Evolutionary conservation across 1,140 invertebrate species (phyloP), one percentile per base, ranked within the genome.

Genomic region (Cataglyphis hispanica): DNA sequence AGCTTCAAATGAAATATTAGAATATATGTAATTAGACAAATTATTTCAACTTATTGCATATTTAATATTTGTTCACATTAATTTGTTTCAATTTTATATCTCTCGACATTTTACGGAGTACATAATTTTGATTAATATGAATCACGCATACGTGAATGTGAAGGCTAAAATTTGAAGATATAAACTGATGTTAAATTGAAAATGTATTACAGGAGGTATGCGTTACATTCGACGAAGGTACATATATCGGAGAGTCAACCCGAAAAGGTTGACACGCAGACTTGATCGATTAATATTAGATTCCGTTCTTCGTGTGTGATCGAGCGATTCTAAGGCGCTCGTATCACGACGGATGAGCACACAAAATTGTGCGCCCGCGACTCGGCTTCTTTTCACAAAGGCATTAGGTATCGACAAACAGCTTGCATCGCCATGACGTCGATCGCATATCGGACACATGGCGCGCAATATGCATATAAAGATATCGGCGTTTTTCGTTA

Each of bases 371-470:
- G 78, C 77, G 37, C 6, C 22, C 66, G 46, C 66, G 53, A 61
- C n/a, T n/a, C 53, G 43, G 43, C 34, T 58, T 60, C 67, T 70
- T 72, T 83, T 83, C 78, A 74, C 53, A 74, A 43, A 60, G 53
- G 78, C 78, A 74, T 83, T 83, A 50, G 46, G 46, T 50, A 83
- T 83, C 78, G 78, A 83, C 67, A 83, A 83, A 83, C 67, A 83
- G 78, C 67, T 83, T 74, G 67, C 78, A 83, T 83, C 78, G 67
- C 78, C n/a, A 83, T 83, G 78, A 83, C 78, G 78, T 83, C 78
- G 78, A 60, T 83, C 78, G 53, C 67, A 4, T 56, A 53, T 43
- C 67, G 67, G 72, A 34, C 78, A 83, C 61, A 69, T n/a, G 25
- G n/a, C 22, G 43, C 53, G 76, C 76, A 78, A 78, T 58, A 50